Evolutionary conservation across 2,797 vertebrate species (phyloP), one percentile per base, ranked within the genome.

Genomic region (Lepilemur septentrionalis): DNA sequence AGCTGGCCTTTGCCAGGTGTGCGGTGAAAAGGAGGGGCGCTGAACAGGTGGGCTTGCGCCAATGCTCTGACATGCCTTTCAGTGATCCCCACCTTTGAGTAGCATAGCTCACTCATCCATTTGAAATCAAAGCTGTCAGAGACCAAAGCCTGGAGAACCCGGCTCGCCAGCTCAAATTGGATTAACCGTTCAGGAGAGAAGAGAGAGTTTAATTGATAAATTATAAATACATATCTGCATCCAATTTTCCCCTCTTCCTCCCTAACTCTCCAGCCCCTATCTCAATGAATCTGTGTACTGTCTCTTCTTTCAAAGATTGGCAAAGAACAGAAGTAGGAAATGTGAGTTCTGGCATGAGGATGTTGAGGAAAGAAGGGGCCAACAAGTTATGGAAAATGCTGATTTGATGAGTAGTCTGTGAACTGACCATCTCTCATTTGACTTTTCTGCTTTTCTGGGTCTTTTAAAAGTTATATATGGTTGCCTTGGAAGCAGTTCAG

Each of bases 61-160:
- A 8, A 4, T 57, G 76, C 78, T 96, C 59, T 70, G 94, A 12
- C n/a, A 20, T 86, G 41, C 63, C 79, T 95, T 94, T 96, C 81
- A 57, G 59, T 14, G 41, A 48, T 59, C 97, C 93, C 63, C 15
- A 89, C 75, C 88, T 96, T 89, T 59, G 81, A 70, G 55, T 52
- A 92, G 76, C 8, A 4, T 59, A 81, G 86, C 20, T 80, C 55
- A 86, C 87, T 91, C 93, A 94, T 91, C 78, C 72, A 78, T 94
- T 91, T 48, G 76, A 97, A 94, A 97, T 89, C 89, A 98, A 97
- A 98, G 79, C 78, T 97, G 76, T 94, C 94, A 81, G 96, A 95
- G 97, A 95, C 48, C n/a, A 2, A 72, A 97, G 91, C 13, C n/a
- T 41, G 46, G 75, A 57, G 81, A 89, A 96, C 65, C 76, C 94